A percentile compares a stretch with the other conserved stretches of the same genome.
These are phyloP conservation scores for Manacus vitellinus DNA, from an alignment of 2,113 vertebrate species.

Conservation along the genomic window DNA sequence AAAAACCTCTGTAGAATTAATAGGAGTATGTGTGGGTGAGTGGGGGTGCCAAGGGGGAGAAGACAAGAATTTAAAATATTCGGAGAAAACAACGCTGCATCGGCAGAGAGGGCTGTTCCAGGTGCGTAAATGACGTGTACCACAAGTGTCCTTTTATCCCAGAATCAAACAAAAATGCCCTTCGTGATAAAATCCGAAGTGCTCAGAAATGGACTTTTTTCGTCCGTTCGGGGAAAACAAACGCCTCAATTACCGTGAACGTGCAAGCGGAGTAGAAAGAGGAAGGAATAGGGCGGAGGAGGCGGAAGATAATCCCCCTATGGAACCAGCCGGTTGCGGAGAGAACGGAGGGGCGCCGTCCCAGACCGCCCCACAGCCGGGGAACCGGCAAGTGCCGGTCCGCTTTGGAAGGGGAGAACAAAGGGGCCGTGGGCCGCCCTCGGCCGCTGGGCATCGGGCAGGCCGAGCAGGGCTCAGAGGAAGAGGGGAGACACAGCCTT, in stretches of 20 bases:
- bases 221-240: background rate
- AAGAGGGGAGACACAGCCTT: background rate
- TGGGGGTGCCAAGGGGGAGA: background rate
- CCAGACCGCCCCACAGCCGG: background rate
- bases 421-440: background rate
- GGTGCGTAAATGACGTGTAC: background rate
- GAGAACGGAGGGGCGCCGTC: background rate
- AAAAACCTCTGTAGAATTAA: background rate
- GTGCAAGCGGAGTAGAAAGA: background rate
- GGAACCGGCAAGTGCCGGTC: background rate
- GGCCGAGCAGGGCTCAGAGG: background rate
- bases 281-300: background rate
- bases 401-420: background rate
- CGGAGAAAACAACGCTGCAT: background rate
- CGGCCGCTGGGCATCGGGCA: background rate
- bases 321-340: background rate
- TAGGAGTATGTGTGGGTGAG: background rate
- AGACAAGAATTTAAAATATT: conserved; percentile 1
- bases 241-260: background rate
- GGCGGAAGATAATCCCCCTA: background rate
- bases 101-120: background rate
- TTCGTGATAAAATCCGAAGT: background rate
- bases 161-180: background rate
- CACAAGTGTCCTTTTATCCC: background rate
- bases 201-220: background rate